Conservation (phyloP, 2,888 invertebrate species). For the Napeogenes inachia region DNA sequence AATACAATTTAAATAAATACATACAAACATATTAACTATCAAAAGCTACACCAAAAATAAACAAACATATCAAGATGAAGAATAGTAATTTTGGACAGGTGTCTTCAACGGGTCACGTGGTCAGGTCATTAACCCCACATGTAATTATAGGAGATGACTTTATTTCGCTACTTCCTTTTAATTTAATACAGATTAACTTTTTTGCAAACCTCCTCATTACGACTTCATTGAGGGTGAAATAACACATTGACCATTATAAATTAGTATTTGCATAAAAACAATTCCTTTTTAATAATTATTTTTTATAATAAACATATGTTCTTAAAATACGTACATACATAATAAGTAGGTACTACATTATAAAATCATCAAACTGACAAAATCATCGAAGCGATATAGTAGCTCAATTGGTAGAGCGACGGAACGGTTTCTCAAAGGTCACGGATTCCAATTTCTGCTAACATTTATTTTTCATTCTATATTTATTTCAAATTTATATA, state of each 20-base stretch:
- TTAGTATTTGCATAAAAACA: neutral
- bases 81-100: conserved; percentile 1
- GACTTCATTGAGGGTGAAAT: conserved; percentile 23
- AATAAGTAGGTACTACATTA: no score
- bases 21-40: no score
- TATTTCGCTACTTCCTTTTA: conserved; percentile 38
- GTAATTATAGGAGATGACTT: conserved; percentile 41
- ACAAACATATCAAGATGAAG: neutral
- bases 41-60: no score
- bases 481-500: no score
- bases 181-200: conserved; percentile 39
- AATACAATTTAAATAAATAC: no score
- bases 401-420: no score
- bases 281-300: neutral
- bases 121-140: conserved; percentile 25
- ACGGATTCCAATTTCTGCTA: no score
- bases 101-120: neutral
- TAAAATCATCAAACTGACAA: neutral
- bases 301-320: no score
- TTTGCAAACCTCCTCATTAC: conserved; percentile 29
- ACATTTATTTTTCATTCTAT: no score
- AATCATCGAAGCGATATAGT: neutral
- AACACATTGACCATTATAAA: conserved; percentile 21
- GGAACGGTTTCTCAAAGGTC: no score
- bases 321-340: no score